Evolutionary conservation across 2,113 vertebrate species (phyloP).

Genomic region (Euleptes europaea): DNA sequence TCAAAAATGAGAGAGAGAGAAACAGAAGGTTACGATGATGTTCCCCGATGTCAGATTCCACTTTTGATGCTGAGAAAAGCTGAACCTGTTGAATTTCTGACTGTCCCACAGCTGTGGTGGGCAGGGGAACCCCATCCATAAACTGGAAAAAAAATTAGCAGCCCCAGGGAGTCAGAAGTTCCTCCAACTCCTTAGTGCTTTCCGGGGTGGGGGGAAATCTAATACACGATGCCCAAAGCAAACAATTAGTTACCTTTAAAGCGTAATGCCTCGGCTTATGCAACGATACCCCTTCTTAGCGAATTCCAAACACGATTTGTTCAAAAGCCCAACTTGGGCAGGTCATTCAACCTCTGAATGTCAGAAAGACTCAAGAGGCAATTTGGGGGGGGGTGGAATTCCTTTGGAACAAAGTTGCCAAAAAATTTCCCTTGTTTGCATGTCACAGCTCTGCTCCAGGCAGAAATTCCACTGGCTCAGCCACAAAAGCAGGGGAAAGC

Average conservation of each 20-base stretch:
- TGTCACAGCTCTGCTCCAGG: too few species aligned
- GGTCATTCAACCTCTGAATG: background rate
- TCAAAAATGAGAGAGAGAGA: background rate
- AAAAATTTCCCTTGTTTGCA: too few species aligned
- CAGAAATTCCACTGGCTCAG: background rate
- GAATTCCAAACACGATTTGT: background rate
- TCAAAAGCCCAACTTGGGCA: background rate
- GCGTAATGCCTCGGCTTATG: background rate
- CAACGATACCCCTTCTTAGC: background rate
- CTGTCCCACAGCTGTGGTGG: background rate
- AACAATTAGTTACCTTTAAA: background rate
- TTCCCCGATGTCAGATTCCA: too few species aligned
- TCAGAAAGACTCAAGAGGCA: background rate
- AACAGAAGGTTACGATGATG: too few species aligned
- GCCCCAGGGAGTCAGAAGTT: background rate
- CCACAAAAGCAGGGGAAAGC: too few species aligned
- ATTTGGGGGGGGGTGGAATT: too few species aligned
- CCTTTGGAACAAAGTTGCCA: too few species aligned
- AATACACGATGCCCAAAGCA: background rate
- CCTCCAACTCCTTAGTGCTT: background rate
- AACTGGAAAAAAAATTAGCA: background rate
- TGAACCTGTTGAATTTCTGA: background rate
- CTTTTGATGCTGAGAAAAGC: too few species aligned
- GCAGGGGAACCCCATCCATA: background rate
- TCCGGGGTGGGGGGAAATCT: too few species aligned